Conservation (phyloP, 2,888 invertebrate species). For the Drosophila cracens region DNA sequence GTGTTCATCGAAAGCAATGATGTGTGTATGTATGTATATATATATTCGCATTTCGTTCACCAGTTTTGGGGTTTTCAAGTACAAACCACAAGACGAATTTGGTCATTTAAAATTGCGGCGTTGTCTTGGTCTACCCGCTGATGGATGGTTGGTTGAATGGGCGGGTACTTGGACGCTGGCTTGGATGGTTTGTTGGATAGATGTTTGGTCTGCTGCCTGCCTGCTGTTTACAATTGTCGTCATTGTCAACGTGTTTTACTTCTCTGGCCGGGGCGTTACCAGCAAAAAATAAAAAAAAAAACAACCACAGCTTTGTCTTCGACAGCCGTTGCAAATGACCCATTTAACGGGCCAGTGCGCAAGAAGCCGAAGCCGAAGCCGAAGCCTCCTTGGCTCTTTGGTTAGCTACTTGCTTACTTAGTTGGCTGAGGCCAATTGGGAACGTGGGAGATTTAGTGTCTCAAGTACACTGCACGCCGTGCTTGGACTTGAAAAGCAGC, state of each 20-base stretch:
- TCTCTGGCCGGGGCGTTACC: slow-evolving; percentile 58
- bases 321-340: slow-evolving; percentile 68
- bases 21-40: neutral
- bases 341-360: slow-evolving; percentile 79
- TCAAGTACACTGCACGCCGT: slow-evolving; percentile 36
- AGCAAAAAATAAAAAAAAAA: slow-evolving; percentile 22
- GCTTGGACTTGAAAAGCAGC: slow-evolving; percentile 35
- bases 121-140: slow-evolving; percentile 58
- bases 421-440: slow-evolving; percentile 56
- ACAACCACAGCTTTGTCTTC: slow-evolving; percentile 73
- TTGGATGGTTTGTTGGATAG: slow-evolving; percentile 30
- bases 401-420: slow-evolving; percentile 21
- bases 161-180: slow-evolving; percentile 12
- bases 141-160: slow-evolving; percentile 49
- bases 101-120: slow-evolving; percentile 79
- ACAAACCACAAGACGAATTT: slow-evolving; percentile 79
- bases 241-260: slow-evolving; percentile 75
- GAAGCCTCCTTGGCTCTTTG: slow-evolving; percentile 27
- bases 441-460: slow-evolving; percentile 70
- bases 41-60: slow-evolving; percentile 64
- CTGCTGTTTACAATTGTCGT: slow-evolving; percentile 76
- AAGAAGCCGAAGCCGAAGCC: slow-evolving; percentile 30
- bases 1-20: slow-evolving; percentile 32
- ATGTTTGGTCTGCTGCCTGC: slow-evolving; percentile 51
- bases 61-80: slow-evolving; percentile 76